A percentile compares a stretch with the other conserved stretches of the same genome.
phyloP scores from a whole-genome alignment of 2,888 invertebrate genomes.

The Micropterix aruncella region DNA sequence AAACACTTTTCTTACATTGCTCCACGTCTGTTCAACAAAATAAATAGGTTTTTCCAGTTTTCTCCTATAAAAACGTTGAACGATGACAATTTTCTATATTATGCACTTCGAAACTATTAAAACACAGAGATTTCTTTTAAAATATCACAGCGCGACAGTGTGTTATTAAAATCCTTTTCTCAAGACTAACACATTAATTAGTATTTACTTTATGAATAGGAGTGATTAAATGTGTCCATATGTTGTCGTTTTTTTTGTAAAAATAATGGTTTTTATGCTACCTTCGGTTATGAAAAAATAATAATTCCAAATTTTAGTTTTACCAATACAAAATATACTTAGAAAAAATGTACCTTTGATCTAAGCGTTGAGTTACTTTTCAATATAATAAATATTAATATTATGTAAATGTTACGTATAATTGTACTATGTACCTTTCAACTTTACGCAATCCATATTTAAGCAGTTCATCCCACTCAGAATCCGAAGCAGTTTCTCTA shows the following conservation, averaged over 20 bases:
- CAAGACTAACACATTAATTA: not conserved
- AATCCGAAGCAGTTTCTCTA: conserved; percentile 54
- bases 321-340: not conserved
- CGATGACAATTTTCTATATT: too few relatives aligned
- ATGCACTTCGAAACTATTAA: not conserved
- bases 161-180: not conserved
- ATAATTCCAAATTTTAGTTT: not conserved
- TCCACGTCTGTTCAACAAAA: too few relatives aligned
- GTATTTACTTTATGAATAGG: not conserved
- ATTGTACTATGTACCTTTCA: conserved; percentile 37
- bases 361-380: not conserved
- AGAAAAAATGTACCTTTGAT: not conserved
- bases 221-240: not conserved
- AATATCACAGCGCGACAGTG: too few relatives aligned
- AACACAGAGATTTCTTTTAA: too few relatives aligned
- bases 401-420: not conserved
- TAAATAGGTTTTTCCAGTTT: too few relatives aligned
- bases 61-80: too few relatives aligned
- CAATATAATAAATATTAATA: not conserved
- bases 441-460: conserved; percentile 65
- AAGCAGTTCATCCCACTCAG: conserved; percentile 69
- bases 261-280: not conserved
- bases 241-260: not conserved
- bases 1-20: too few relatives aligned
- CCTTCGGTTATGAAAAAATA: not conserved